Conservation (phyloP, 2,113 vertebrate species). For the Bubalus kerabau region DNA sequence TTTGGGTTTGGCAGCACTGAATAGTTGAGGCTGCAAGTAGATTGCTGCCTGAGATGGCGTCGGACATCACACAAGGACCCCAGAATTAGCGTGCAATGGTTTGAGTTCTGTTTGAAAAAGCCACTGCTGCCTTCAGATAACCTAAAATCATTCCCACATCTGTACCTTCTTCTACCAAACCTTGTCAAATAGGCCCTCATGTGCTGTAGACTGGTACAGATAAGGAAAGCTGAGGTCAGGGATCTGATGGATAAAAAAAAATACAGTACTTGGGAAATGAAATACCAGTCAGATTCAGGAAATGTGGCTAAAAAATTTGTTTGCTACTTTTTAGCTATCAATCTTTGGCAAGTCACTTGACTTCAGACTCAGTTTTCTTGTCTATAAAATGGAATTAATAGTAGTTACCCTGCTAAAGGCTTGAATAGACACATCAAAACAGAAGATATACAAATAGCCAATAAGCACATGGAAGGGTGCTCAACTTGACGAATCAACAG, state of each 20-base stretch:
- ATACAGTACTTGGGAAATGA: background rate
- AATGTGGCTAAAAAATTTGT: background rate
- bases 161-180: background rate
- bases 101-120: background rate
- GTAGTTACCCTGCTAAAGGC: background rate
- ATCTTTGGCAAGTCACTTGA: background rate
- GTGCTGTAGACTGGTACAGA: background rate
- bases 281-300: background rate
- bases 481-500: background rate
- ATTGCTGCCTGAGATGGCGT: background rate
- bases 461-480: background rate
- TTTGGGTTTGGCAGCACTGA: conserved; percentile 18
- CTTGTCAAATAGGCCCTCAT: background rate
- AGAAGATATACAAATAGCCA: background rate
- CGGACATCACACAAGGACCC: background rate
- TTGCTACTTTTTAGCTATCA: background rate
- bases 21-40: background rate
- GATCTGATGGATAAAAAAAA: background rate
- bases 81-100: background rate
- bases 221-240: background rate
- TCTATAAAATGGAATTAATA: background rate
- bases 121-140: background rate
- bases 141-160: background rate
- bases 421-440: background rate
- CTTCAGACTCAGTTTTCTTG: background rate